These are phyloP conservation scores for Drosophila aldrichi DNA, from an alignment of 2,888 invertebrate species.

Conservation along the genomic window DNA sequence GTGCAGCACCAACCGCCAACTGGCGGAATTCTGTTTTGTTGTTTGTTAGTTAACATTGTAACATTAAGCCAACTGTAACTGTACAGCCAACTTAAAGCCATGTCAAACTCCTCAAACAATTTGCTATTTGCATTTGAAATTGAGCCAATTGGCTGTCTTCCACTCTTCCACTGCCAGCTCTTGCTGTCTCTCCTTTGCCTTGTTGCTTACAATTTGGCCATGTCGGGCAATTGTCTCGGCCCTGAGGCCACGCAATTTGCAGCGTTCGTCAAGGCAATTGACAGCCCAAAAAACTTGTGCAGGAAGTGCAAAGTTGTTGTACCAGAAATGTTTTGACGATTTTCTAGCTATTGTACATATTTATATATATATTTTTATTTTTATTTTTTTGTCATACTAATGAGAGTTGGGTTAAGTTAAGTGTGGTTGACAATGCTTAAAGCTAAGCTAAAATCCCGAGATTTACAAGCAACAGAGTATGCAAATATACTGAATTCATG, in stretches of 20 bases:
- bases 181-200: not conserved
- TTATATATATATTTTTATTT: not conserved
- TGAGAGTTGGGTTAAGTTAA: not conserved
- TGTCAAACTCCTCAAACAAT: slow-evolving; percentile 49
- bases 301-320: slow-evolving; percentile 43
- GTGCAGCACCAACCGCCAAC: slow-evolving; percentile 31
- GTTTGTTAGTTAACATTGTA: slow-evolving; percentile 48
- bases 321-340: slow-evolving; percentile 24
- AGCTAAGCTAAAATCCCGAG: not conserved
- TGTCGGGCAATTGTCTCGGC: slow-evolving; percentile 53
- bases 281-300: slow-evolving; percentile 37
- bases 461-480: too few relatives aligned
- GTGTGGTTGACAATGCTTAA: not conserved
- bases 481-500: too few relatives aligned
- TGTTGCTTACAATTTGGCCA: slow-evolving; percentile 4
- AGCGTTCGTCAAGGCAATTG: slow-evolving; percentile 41
- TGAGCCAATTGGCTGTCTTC: slow-evolving; percentile 66
- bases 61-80: slow-evolving; percentile 30
- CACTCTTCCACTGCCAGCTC: not conserved
- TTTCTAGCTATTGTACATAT: slow-evolving; percentile 21
- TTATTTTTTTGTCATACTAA: not conserved
- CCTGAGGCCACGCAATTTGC: slow-evolving; percentile 55
- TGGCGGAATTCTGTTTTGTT: slow-evolving; percentile 16
- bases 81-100: slow-evolving; percentile 10
- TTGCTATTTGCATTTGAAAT: slow-evolving; percentile 63